Percentiles rank a stretch among this genome's conserved stretches.
Evolutionary conservation across 30 jellyfish, hydroid and myxozoan species (phyloP).

Genomic region (Cassiopea andromeda): DNA sequence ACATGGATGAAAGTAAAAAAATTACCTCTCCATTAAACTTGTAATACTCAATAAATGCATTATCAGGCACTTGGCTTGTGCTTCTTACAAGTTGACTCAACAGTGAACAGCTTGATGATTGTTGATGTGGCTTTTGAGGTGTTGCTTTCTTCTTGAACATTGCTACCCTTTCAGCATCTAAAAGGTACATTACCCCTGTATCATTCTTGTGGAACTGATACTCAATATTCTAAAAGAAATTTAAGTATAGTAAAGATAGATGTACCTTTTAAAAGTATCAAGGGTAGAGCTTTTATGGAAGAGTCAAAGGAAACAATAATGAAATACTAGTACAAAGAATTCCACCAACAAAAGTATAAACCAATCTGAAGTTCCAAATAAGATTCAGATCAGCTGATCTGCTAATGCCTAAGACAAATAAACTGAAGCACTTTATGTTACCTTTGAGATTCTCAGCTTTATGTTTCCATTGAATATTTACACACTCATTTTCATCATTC

Average conservation of each 20-base stretch:
- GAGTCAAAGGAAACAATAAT: too few species aligned
- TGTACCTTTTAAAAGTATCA: too few species aligned
- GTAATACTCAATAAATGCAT: constrained; percentile 74
- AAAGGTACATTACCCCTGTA: neutral
- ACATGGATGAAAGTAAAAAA: neutral
- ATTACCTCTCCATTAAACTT: constrained; percentile 94
- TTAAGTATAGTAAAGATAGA: too few species aligned
- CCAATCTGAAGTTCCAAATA: too few species aligned
- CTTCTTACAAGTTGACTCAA: constrained; percentile 87
- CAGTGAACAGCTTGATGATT: constrained; percentile 46
- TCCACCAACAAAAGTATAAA: too few species aligned
- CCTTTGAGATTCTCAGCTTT: constrained; percentile 33
- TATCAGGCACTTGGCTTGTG: constrained; percentile 45
- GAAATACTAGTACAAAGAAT: too few species aligned
- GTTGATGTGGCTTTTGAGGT: constrained; percentile 7
- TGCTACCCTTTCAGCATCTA: constrained; percentile 60
- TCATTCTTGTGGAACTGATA: too few species aligned
- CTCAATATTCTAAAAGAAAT: too few species aligned
- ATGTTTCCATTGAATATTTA: constrained; percentile 81
- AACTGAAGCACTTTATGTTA: neutral
- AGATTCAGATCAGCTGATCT: neutral
- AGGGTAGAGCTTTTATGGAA: too few species aligned
- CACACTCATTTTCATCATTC: constrained; percentile 76
- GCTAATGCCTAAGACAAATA: neutral
- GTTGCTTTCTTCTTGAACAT: constrained; percentile 63